A percentile compares a stretch with the other conserved stretches of the same genome.
These are phyloP conservation scores for Ectropis grisescens DNA, from an alignment of 1,140 invertebrate genomes.

Conservation along the genomic window DNA sequence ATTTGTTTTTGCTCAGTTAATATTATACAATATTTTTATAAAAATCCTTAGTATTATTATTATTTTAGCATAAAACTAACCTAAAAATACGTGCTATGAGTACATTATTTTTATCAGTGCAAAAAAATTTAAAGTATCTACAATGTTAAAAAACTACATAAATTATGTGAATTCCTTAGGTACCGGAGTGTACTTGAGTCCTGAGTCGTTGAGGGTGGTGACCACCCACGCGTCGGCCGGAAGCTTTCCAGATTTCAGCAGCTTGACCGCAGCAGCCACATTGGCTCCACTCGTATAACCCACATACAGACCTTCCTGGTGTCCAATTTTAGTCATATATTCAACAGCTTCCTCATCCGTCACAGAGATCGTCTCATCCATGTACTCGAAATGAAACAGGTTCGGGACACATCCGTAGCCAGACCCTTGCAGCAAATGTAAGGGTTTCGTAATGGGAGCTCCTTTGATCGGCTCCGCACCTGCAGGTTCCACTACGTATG, in stretches of 20 bases:
- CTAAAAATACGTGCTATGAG: too few species aligned
- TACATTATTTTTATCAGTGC: too few species aligned
- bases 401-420: slow-evolving; percentile 51
- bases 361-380: slow-evolving; percentile 41
- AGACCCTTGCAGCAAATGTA: slow-evolving; percentile 55
- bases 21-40: too few species aligned
- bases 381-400: slow-evolving; percentile 38
- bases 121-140: too few species aligned
- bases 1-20: too few species aligned
- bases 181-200: slow-evolving; percentile 50
- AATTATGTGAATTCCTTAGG: slow-evolving; percentile 11
- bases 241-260: slow-evolving; percentile 37
- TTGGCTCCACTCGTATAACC: slow-evolving; percentile 57
- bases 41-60: too few species aligned
- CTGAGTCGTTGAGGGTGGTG: slow-evolving; percentile 43
- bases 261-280: slow-evolving; percentile 46
- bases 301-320: slow-evolving; percentile 55
- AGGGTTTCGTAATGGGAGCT: slow-evolving; percentile 40
- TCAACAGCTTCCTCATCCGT: slow-evolving; percentile 45
- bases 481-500: slow-evolving; percentile 43
- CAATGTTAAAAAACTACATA: too few species aligned
- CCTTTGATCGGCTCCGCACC: slow-evolving; percentile 50
- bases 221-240: slow-evolving; percentile 51
- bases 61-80: too few species aligned
- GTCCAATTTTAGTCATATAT: slow-evolving; percentile 45